A percentile compares a stretch with the other conserved stretches of the same genome.
Conservation (phyloP, 2,113 vertebrate genomes). For the Calypte anna region DNA sequence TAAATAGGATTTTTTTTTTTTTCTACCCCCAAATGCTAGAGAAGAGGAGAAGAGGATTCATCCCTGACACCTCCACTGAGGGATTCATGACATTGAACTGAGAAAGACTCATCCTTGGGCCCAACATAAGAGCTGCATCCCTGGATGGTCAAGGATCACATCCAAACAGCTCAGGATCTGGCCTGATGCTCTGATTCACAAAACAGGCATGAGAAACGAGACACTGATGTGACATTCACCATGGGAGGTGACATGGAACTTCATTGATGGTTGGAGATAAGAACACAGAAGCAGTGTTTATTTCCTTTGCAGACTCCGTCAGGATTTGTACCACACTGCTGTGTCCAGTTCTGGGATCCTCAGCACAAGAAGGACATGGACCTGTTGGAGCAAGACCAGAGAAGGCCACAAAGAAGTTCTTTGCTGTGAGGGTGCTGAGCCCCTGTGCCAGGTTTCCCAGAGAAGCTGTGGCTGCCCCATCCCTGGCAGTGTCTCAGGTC, state of each 20-base stretch:
- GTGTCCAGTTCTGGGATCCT: too few relatives aligned
- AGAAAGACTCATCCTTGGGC: not conserved
- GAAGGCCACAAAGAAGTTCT: too few relatives aligned
- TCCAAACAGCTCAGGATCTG: not conserved
- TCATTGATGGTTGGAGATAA: rapidly evolving
- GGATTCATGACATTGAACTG: rapidly evolving
- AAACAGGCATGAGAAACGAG: not conserved
- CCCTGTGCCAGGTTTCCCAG: too few relatives aligned
- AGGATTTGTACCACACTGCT: not conserved
- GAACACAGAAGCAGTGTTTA: rapidly evolving
- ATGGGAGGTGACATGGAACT: rapidly evolving
- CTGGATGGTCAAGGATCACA: rapidly evolving
- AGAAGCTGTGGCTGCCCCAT: too few relatives aligned
- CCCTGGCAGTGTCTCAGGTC: too few relatives aligned
- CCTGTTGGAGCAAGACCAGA: too few relatives aligned
- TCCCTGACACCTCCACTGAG: rapidly evolving
- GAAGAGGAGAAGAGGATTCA: not conserved
- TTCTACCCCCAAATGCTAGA: not conserved
- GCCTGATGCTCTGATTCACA: not conserved
- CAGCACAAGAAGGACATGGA: too few relatives aligned
- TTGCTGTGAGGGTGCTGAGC: too few relatives aligned
- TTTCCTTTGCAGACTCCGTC: not conserved
- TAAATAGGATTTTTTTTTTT: conserved; percentile 3
- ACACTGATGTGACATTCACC: rapidly evolving
- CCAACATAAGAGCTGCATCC: not conserved